A percentile compares a stretch with the other conserved stretches of the same genome.
phyloP scores from a whole-genome alignment of 1,140 invertebrate genomes.

The Leptinotarsa texana region DNA sequence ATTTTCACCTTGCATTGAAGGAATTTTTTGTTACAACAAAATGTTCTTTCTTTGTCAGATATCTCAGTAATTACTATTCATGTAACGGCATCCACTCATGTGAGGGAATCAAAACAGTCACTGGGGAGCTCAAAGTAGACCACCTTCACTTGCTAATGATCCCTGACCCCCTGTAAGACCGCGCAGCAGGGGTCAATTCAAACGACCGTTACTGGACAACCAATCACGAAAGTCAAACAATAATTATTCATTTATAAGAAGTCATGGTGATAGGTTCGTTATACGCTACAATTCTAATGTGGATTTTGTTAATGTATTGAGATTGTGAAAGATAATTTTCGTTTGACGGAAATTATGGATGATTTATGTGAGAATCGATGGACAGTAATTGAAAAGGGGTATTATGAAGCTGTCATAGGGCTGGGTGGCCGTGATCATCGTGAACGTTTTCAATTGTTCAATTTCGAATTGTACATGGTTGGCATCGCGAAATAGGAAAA shows the following conservation, averaged over 20 bases:
- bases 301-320: slow-evolving; percentile 20
- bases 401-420: not conserved
- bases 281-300: slow-evolving; percentile 16
- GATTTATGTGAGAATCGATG: not conserved
- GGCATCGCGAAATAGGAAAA: too few relatives aligned
- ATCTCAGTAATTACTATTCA: too few relatives aligned
- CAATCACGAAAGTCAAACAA: slow-evolving; percentile 20
- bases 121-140: not conserved
- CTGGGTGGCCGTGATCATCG: not conserved
- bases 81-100: not conserved
- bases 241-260: slow-evolving; percentile 22
- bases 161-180: slow-evolving; percentile 14
- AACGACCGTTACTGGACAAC: slow-evolving; percentile 12
- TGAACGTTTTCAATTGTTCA: not conserved
- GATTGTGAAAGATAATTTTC: not conserved
- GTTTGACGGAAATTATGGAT: not conserved
- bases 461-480: not conserved
- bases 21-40: too few relatives aligned
- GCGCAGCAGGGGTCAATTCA: slow-evolving; percentile 17
- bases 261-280: slow-evolving; percentile 23
- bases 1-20: too few relatives aligned
- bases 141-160: slow-evolving; percentile 21
- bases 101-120: slow-evolving; percentile 12
- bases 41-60: too few relatives aligned
- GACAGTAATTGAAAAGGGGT: not conserved